A percentile compares a stretch with the other conserved stretches of the same genome.
Conservation (phyloP, 2,888 invertebrate species). For the Chloromyia formosa region DNA sequence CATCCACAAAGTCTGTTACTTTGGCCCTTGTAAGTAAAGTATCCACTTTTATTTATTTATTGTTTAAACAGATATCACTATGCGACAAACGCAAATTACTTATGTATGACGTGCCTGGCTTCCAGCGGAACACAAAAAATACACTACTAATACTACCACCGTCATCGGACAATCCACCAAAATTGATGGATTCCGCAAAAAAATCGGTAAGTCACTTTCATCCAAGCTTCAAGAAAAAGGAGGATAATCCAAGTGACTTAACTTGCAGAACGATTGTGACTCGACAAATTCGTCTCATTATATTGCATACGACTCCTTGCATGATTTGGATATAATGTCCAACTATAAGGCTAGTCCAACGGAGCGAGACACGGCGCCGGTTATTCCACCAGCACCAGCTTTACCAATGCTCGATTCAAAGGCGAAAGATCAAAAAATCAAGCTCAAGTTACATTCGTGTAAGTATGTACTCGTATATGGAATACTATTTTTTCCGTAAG, state of each 20-base stretch:
- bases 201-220: conserved; percentile 1
- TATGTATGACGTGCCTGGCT: conserved; percentile 58
- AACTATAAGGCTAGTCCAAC: conserved; percentile 65
- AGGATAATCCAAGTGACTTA: too few species aligned
- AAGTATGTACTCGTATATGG: conserved; percentile 17
- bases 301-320: conserved; percentile 51
- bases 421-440: conserved; percentile 35
- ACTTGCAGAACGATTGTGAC: conserved; percentile 40
- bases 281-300: conserved; percentile 25
- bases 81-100: conserved; percentile 56
- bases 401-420: conserved; percentile 45
- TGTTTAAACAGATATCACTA: conserved; percentile 57
- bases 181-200: neutral
- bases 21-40: neutral
- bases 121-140: conserved; percentile 57
- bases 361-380: conserved; percentile 55
- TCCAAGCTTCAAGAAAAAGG: too few species aligned
- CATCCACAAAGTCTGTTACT: too few species aligned
- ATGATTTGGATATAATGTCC: conserved; percentile 62
- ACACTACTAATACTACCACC: conserved; percentile 51
- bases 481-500: too few species aligned
- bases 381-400: conserved; percentile 50
- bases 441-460: conserved; percentile 47
- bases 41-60: neutral
- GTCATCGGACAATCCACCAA: conserved; percentile 50